Evolutionary conservation across 2,888 invertebrate species (phyloP), one percentile per base, ranked within the genome.

Genomic region (Epinotia ramella): DNA sequence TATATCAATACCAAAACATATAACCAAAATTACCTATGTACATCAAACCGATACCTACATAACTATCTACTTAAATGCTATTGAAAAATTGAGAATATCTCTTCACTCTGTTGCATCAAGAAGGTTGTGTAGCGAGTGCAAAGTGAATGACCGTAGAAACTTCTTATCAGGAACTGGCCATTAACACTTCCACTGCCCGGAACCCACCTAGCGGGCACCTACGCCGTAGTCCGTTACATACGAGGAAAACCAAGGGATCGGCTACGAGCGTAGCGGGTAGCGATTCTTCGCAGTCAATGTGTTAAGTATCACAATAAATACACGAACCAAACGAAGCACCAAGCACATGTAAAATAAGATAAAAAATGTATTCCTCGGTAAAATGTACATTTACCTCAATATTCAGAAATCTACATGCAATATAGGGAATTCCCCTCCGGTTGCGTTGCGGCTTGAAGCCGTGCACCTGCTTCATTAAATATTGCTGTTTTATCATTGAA

Each of bases 351-450:
- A 68, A 62, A 62, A 24, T 49, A 11, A 62, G 73, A 68, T 73
- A 73, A 74, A 63, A 73, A 68, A 56, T 46, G 56, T 73, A 63
- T 73, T 68, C 44, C 73, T 49, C 66, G 63, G 63, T 62, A 56
- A 60, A 67, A 64, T 68, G 63, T 24, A 53, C 53, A 16, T 60
- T 53, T 7, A 18, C 62, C 13, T 18, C 57, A 44, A 33, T 69
- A 68, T 56, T 56, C 28, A n/a, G 44, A 57, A 20, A 64, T 72
- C 72, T 72, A 56, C 40, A 64, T 69, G 46, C 46, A 56, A 68
- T 73, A 73, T 46, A 62, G 64, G 69, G 65, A 57, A 65, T 66
- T 53, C 44, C 20, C 62, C 46, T 59, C 73, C 65, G 75, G 69
- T 75, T 11, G 53, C n/a, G n/a, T n/a, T 53, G 56, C 33, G n/a